Base-by-base conservation (phyloP, 2,888 invertebrate genomes). In the Lacanobia oleracea region DNA sequence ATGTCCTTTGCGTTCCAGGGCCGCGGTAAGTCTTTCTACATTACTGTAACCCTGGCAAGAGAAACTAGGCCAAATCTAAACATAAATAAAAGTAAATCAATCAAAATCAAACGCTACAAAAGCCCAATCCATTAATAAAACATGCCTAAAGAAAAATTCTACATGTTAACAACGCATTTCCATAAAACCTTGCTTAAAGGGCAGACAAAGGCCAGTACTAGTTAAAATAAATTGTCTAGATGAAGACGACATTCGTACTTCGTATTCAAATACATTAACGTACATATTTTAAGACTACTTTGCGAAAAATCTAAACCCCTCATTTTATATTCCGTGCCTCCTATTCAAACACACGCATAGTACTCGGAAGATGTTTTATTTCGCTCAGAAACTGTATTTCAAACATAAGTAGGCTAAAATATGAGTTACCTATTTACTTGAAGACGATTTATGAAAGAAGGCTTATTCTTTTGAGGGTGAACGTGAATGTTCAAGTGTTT, bases 241-340 rank as follows among this genome's bases (percentile, higher is more conserved):
- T 78, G 77, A 63, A 78, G 40, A 66, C 69, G 67, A 75, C 70
- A 69, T 71, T 80, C 54, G 71, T 77, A 71, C 64, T 65, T 80
- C 54, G 72, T 75, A 72, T 67, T 65, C 68, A 66, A 84, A 78
- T 75, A 76, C 72, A 79, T 83, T 74, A 84, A 69, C 75, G 68
- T 79, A 66, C 75, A 74, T 81, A 79, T 79, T 83, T 83, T 69
- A 85, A 77, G 84, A 75, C 70, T 73, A 61, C 77, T 86, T 77
- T 65, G 77, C 72, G 68, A 77, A 83, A 85, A 81, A 62, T 81
- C 72, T 70, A 74, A 77, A 77, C 56, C 68, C 51, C 75, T 71
- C 74, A 64, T 85, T 83, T 79, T 74, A 72, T 83, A 83, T 79
- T 77, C 73, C 53, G 48, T 61, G 57, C 45, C 57, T 77, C 40